These are phyloP conservation scores for Diorhabda elongata DNA, from an alignment of 1,140 invertebrate genomes.

Conservation along the genomic window DNA sequence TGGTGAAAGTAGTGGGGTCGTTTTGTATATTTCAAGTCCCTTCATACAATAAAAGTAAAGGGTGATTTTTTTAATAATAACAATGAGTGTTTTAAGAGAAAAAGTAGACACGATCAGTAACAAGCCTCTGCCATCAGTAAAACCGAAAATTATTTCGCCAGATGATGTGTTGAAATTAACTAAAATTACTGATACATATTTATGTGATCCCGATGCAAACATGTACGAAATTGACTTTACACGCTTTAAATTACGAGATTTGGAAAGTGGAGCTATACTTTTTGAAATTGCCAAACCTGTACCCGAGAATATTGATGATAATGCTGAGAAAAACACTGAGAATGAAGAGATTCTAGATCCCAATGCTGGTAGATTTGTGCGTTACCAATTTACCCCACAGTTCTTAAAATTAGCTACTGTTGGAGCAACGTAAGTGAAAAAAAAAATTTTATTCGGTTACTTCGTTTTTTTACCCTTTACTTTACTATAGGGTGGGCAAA, in stretches of 20 bases:
- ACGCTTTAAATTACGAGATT: constrained; percentile 92
- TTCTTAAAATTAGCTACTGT: constrained; percentile 95
- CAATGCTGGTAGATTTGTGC: constrained; percentile 91
- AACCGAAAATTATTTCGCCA: constrained; percentile 51
- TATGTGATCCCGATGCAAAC: constrained; percentile 93
- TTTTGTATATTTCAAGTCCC: background rate
- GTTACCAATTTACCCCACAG: constrained; percentile 94
- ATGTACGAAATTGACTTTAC: constrained; percentile 98
- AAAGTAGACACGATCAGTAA: constrained; percentile 37
- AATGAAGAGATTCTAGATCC: constrained; percentile 71
- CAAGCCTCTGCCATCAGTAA: constrained; percentile 25
- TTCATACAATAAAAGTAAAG: background rate
- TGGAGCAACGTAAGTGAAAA: constrained; percentile 81
- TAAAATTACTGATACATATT: constrained; percentile 68
- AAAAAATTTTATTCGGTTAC: no score
- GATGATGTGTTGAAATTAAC: constrained; percentile 60
- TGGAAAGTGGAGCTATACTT: constrained; percentile 86
- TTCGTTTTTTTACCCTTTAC: no score
- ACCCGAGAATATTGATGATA: constrained; percentile 57
- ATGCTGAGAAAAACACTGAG: constrained; percentile 57
- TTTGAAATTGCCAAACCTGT: constrained; percentile 97
- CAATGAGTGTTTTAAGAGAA: constrained; percentile 43
- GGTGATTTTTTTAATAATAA: background rate
- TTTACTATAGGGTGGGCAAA: no score
- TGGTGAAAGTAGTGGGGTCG: background rate